Conservation (phyloP, 2,113 vertebrate genomes). For the Pollachius pollachius region DNA sequence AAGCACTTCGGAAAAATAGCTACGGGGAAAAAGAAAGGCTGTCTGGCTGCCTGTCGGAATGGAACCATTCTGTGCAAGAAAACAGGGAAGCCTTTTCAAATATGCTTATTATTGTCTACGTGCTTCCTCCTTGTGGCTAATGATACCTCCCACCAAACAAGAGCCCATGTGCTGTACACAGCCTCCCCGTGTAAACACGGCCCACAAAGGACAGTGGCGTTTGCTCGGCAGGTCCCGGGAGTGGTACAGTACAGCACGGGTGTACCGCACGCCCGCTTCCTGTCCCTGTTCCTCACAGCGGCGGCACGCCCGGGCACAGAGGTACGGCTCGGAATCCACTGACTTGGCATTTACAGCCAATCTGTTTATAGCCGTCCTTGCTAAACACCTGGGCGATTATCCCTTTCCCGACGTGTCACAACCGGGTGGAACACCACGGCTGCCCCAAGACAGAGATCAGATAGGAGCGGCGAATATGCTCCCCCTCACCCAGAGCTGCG, state of each 20-base stretch:
- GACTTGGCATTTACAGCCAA: background rate
- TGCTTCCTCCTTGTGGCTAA: slow-evolving; percentile 4
- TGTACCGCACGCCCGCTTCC: no score
- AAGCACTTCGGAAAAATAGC: slow-evolving; percentile 47
- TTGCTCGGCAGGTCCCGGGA: background rate
- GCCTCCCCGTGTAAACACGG: no score
- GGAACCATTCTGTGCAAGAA: slow-evolving; percentile 34
- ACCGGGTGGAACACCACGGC: slow-evolving; percentile 20
- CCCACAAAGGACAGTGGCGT: background rate
- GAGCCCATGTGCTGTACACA: background rate
- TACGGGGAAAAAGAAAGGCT: slow-evolving; percentile 40
- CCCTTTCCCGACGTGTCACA: slow-evolving; percentile 20
- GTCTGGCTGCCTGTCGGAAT: slow-evolving; percentile 36
- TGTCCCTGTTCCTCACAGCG: no score
- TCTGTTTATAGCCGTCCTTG: background rate
- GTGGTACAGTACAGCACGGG: background rate
- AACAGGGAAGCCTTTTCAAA: slow-evolving; percentile 5
- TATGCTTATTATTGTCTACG: slow-evolving; percentile 10
- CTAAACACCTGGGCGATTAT: slow-evolving; percentile 24
- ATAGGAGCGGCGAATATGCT: slow-evolving; percentile 50
- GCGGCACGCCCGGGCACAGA: background rate
- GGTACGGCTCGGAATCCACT: background rate
- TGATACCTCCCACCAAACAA: slow-evolving; percentile 4
- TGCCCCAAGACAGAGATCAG: slow-evolving; percentile 42
- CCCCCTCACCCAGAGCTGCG: slow-evolving; percentile 47